Percentiles rank a stretch among this genome's conserved stretches.
phyloP scores from a whole-genome alignment of 2,888 invertebrate genomes.

The Netelia virgata region DNA sequence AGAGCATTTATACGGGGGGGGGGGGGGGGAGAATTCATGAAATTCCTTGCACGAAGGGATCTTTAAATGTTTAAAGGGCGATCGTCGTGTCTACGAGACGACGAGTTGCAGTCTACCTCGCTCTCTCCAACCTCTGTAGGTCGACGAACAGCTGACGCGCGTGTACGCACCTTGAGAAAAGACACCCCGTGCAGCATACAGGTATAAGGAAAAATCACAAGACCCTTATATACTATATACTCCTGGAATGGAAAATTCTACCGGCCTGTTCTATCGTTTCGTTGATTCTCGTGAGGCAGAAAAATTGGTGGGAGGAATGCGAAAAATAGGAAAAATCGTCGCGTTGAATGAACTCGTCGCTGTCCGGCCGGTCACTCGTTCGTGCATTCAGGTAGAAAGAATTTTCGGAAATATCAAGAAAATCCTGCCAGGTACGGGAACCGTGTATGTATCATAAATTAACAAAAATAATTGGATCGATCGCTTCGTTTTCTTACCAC shows the following conservation, averaged over 20 bases:
- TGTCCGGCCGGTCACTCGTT: not conserved
- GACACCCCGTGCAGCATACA: conserved; percentile 48
- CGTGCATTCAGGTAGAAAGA: conserved; percentile 4
- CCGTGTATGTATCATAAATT: not conserved
- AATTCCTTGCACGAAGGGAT: conserved; percentile 64
- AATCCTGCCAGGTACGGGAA: not conserved
- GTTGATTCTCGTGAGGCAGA: not conserved
- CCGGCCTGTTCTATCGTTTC: not conserved
- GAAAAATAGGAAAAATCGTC: not conserved
- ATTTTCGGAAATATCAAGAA: not conserved
- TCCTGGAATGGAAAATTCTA: conserved; percentile 4
- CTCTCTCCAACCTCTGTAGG: conserved; percentile 51
- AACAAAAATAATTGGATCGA: conserved; percentile 2
- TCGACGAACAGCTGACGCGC: conserved; percentile 77
- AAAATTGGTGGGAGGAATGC: not conserved
- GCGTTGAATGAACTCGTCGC: not conserved
- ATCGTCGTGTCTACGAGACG: conserved; percentile 37
- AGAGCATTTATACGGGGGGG: not conserved
- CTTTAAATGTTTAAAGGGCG: conserved; percentile 82
- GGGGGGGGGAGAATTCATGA: not conserved
- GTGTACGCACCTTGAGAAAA: conserved; percentile 63
- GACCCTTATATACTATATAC: conserved; percentile 16
- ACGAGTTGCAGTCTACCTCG: conserved; percentile 33
- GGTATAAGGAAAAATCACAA: conserved; percentile 57
- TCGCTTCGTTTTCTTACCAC: not conserved